phyloP scores from a whole-genome alignment of 2,888 invertebrate genomes.

The Meiosimyza decipiens region DNA sequence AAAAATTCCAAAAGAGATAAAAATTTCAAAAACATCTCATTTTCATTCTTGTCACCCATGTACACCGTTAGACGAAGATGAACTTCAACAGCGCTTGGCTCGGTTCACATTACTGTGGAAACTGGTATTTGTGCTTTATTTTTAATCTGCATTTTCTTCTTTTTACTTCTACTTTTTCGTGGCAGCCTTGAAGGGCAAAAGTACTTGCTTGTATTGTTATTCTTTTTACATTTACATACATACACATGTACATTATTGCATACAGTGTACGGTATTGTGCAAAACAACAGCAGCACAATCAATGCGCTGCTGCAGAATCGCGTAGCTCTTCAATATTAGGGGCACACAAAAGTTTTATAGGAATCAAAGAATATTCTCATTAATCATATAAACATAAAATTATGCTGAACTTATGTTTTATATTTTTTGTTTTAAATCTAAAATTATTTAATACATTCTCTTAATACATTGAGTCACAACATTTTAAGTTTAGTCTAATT shows the following conservation, averaged over 20 bases:
- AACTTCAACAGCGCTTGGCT: not conserved
- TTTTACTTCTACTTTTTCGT: slow-evolving; percentile 35
- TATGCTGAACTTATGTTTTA: too few relatives aligned
- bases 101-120: slow-evolving; percentile 17
- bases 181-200: slow-evolving; percentile 56
- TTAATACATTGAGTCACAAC: too few relatives aligned
- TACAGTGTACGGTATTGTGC: too few relatives aligned
- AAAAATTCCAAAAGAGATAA: not conserved
- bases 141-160: slow-evolving; percentile 19
- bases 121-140: slow-evolving; percentile 27
- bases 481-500: too few relatives aligned
- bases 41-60: slow-evolving; percentile 42
- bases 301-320: too few relatives aligned
- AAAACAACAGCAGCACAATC: too few relatives aligned
- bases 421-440: too few relatives aligned
- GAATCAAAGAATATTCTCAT: too few relatives aligned
- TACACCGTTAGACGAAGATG: slow-evolving; percentile 40
- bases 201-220: slow-evolving; percentile 27
- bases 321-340: too few relatives aligned
- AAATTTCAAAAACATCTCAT: slow-evolving; percentile 30
- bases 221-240: slow-evolving; percentile 35
- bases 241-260: not conserved
- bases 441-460: too few relatives aligned
- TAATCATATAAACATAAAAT: too few relatives aligned
- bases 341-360: too few relatives aligned